Conservation (phyloP, 2,113 vertebrate genomes). For the Peromyscus polionotus region DNA sequence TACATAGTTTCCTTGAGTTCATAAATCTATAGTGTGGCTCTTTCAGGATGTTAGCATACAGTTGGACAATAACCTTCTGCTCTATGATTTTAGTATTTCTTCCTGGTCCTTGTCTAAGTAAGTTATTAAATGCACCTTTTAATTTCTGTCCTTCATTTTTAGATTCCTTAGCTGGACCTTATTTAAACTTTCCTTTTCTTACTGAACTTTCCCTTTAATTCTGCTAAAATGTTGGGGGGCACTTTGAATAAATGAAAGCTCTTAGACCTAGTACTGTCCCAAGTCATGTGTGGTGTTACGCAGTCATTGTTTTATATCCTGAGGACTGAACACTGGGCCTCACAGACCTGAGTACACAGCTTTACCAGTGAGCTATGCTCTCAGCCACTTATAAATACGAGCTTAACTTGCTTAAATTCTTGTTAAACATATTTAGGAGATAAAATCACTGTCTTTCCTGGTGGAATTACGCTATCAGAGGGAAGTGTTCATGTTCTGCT, state of each 20-base stretch:
- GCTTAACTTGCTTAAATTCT: neutral
- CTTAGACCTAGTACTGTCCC: neutral
- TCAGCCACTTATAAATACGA: neutral
- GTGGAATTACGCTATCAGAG: neutral
- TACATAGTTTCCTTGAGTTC: neutral
- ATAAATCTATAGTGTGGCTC: neutral
- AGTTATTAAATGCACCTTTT: neutral
- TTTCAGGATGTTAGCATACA: neutral
- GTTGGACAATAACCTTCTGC: neutral
- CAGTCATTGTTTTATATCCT: neutral
- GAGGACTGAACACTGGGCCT: neutral
- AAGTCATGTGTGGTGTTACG: neutral
- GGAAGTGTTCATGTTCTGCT: neutral
- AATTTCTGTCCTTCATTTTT: neutral
- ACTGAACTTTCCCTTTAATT: neutral
- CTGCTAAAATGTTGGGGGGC: neutral
- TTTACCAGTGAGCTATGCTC: neutral
- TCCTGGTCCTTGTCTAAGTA: slow-evolving; percentile 6
- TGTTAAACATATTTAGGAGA: neutral
- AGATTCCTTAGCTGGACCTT: neutral
- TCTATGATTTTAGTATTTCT: neutral
- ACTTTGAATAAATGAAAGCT: neutral
- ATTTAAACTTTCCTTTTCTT: slow-evolving; percentile 4
- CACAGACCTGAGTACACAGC: no score
- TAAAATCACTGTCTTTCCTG: neutral